A percentile compares a stretch with the other conserved stretches of the same genome.
Conservation (phyloP, 92 coral and sea anemone species). For the Porites cylindrica region DNA sequence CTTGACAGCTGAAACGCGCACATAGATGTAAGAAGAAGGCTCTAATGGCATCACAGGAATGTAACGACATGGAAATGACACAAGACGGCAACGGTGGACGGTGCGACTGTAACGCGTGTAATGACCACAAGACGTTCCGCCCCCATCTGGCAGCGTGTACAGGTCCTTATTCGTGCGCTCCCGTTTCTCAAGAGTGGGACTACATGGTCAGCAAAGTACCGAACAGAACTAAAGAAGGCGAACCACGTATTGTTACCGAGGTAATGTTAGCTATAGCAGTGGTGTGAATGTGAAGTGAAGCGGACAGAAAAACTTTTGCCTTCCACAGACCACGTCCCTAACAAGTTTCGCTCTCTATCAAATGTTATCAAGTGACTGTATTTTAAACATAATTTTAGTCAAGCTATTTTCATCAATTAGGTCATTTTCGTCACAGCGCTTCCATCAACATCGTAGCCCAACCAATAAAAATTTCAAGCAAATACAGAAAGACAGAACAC, state of each 20-base stretch:
- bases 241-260: constrained; percentile 40
- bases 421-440: too few species aligned
- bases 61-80: constrained; percentile 18
- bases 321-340: too few species aligned
- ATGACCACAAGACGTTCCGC: constrained; percentile 37
- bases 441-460: too few species aligned
- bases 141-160: constrained; percentile 51
- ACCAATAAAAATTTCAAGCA: too few species aligned
- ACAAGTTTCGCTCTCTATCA: too few species aligned
- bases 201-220: constrained; percentile 44
- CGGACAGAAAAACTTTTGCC: too few species aligned
- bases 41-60: constrained; percentile 10
- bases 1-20: constrained; percentile 47
- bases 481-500: too few species aligned
- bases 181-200: constrained; percentile 42
- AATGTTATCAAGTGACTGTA: too few species aligned
- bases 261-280: background rate
- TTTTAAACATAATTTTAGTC: too few species aligned
- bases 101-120: constrained; percentile 38
- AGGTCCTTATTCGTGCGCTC: constrained; percentile 46
- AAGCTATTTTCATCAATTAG: too few species aligned
- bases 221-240: constrained; percentile 42
- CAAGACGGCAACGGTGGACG: constrained; percentile 24
- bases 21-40: constrained; percentile 40
- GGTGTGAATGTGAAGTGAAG: background rate